Evolutionary conservation across 2,888 invertebrate species (phyloP).

Genomic region (Xylota segnis): DNA sequence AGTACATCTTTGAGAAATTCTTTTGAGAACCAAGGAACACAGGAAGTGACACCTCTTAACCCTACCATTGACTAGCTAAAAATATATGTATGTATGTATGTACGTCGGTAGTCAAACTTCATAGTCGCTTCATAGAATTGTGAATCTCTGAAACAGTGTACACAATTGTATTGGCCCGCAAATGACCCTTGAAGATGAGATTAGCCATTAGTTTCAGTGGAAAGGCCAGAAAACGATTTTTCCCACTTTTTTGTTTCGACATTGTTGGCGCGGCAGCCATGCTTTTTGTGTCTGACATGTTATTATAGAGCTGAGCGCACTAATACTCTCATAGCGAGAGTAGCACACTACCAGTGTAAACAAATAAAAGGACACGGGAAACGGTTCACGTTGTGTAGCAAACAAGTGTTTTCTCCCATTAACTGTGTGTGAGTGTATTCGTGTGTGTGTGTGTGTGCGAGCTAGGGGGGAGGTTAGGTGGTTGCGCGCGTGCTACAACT

Average conservation of each 20-base stretch:
- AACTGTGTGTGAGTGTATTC: constrained; percentile 6
- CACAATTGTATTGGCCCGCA: constrained; percentile 22
- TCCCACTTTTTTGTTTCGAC: constrained; percentile 55
- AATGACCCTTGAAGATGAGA: constrained; percentile 66
- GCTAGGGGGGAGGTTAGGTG: constrained; percentile 33
- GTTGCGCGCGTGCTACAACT: constrained; percentile 15
- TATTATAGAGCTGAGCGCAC: constrained; percentile 57
- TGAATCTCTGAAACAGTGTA: constrained; percentile 21
- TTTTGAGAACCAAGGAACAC: constrained; percentile 14
- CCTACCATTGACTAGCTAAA: neutral
- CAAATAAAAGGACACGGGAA: constrained; percentile 56
- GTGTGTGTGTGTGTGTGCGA: constrained; percentile 8
- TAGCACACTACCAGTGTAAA: constrained; percentile 64
- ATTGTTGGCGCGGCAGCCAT: constrained; percentile 73
- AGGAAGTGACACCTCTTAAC: constrained; percentile 15
- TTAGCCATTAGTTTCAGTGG: constrained; percentile 62
- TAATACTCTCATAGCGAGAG: constrained; percentile 23
- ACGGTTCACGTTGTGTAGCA: constrained; percentile 71
- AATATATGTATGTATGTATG: constrained; percentile 8
- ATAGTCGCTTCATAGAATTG: constrained; percentile 29
- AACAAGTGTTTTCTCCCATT: constrained; percentile 76
- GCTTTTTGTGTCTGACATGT: constrained; percentile 73
- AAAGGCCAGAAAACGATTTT: constrained; percentile 63
- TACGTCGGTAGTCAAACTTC: neutral
- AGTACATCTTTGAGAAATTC: constrained; percentile 23